Base-by-base conservation (phyloP, 2,113 vertebrate species). In the Hippocampus mohnikei region DNA sequence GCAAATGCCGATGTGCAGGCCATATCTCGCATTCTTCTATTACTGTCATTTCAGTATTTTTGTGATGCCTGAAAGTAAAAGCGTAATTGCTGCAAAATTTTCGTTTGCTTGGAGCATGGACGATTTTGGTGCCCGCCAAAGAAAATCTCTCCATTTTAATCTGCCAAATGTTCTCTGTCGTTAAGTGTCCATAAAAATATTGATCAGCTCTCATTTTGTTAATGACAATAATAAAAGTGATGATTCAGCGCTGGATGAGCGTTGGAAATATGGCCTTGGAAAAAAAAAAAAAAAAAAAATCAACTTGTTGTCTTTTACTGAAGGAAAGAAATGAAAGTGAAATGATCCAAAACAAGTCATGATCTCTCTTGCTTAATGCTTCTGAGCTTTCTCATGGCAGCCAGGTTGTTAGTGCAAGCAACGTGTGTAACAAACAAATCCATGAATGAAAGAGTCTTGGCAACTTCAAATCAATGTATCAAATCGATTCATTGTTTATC, bases 161-260 rank as follows among this genome's bases (percentile, higher is more conserved):
- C 66, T 21, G 65, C 44, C 46, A 66, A 66, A 66, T 66, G 65
- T 33, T 66, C 65, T 66, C 25, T 52, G 33, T 63, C 21, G 21
- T 41, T 42, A 42, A 63, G 61, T 23, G 61, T 41, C 20, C 61
- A 23, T 63, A 63, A 42, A 61, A 63, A 63, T 42, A 42, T 63
- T 63, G 61, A 63, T 63, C 61, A 11, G n/a, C 29, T 62, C 33
- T 40, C 61, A 63, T 42, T 63, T 63, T 63, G 40, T 42, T 63
- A 12, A 63, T 23, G 29, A 63, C 20, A 63, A 63, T n/a, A n/a
- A 63, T 42, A 63, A 63, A 63, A 42, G 61, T 13, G 61, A 42
- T 63, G 61, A 63, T 37, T 63, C 61, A 23, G 37, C 61, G 11
- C 8, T 6, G 61, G 23, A 21, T 10, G 21, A 23, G 18, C 20